Conservation (phyloP, 2,888 invertebrate species). For the Pocota personata region DNA sequence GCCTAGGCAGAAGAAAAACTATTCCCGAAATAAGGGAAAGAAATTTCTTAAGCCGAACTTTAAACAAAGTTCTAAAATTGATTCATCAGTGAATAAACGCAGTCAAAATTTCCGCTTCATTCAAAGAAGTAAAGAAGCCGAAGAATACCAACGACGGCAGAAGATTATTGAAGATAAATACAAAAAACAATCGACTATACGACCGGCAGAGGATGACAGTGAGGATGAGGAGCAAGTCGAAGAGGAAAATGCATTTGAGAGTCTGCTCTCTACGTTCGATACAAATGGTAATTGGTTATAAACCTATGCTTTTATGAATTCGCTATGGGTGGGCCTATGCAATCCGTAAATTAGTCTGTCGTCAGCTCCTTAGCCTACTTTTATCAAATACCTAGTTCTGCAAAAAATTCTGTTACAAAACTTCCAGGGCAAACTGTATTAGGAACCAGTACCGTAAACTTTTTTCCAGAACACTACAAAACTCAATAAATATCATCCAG, state of each 20-base stretch:
- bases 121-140: slow-evolving; percentile 79
- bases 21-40: slow-evolving; percentile 47
- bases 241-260: slow-evolving; percentile 83
- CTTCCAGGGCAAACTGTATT: too few species aligned
- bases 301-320: too few species aligned
- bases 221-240: slow-evolving; percentile 84
- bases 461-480: too few species aligned
- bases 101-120: slow-evolving; percentile 78
- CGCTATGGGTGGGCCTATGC: too few species aligned
- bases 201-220: slow-evolving; percentile 1
- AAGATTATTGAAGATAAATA: slow-evolving; percentile 74
- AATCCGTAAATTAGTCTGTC: too few species aligned
- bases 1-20: slow-evolving; percentile 57
- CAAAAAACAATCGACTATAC: slow-evolving; percentile 43
- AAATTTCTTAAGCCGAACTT: slow-evolving; percentile 17
- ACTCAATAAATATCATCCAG: too few species aligned
- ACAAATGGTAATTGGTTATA: slow-evolving; percentile 55
- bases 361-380: too few species aligned
- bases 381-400: too few species aligned
- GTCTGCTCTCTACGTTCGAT: slow-evolving; percentile 84
- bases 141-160: slow-evolving; percentile 76
- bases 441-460: too few species aligned
- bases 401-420: too few species aligned
- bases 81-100: slow-evolving; percentile 34
- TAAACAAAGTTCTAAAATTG: slow-evolving; percentile 14